Conservation (phyloP, 53 echinoderm and acorn worm species). For the Antedon mediterranea region DNA sequence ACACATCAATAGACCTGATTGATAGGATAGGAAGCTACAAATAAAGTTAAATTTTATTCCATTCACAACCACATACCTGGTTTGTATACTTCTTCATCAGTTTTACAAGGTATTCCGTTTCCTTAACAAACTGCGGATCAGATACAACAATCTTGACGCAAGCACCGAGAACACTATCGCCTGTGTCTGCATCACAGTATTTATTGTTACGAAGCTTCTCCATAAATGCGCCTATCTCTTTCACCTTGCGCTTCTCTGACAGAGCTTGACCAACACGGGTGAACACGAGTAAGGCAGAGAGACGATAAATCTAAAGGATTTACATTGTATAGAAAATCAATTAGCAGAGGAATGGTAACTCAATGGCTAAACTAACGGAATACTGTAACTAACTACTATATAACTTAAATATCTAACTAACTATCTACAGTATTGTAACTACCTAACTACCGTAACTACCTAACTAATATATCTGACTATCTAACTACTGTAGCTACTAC, state of each 20-base stretch:
- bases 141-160: constrained; percentile 59
- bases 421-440: too few species aligned
- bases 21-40: too few species aligned
- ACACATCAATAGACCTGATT: too few species aligned
- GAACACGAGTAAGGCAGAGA: constrained; percentile 75
- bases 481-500: too few species aligned
- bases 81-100: constrained; percentile 78
- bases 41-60: too few species aligned
- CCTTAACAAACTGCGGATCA: constrained; percentile 52
- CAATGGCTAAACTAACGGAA: background rate
- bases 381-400: too few species aligned
- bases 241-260: constrained; percentile 48
- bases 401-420: too few species aligned
- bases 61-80: constrained; percentile 32
- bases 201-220: constrained; percentile 46
- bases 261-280: constrained; percentile 59
- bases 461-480: too few species aligned
- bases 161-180: constrained; percentile 29
- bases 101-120: constrained; percentile 74
- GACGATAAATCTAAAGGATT: constrained; percentile 55
- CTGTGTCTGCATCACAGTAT: constrained; percentile 49
- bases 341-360: background rate
- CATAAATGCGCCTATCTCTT: constrained; percentile 59
- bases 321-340: too few species aligned
- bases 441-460: too few species aligned